These are phyloP conservation scores for Uria aalge DNA, from an alignment of 2,113 vertebrate species.

Conservation along the genomic window DNA sequence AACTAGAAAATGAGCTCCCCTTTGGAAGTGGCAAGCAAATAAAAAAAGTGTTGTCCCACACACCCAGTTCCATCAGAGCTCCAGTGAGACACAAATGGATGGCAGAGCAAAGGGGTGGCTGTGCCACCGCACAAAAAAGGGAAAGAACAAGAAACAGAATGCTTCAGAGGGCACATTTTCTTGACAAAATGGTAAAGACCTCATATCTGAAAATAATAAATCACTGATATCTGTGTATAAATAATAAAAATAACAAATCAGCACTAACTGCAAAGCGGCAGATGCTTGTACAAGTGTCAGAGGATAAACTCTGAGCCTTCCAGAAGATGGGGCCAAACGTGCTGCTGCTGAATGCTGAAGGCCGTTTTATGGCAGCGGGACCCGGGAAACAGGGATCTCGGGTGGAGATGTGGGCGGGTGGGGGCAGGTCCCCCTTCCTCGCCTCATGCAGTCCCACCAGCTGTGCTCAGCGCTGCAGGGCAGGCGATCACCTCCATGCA, in stretches of 20 bases:
- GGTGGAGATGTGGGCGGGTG: neutral
- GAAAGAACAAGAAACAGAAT: neutral
- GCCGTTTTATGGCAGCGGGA: neutral
- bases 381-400: fast-evolving
- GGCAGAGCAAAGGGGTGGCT: neutral
- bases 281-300: neutral
- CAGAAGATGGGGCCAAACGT: neutral
- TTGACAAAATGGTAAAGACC: neutral
- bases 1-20: neutral
- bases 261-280: neutral
- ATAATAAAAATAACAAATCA: neutral
- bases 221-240: neutral
- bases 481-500: neutral
- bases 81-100: neutral
- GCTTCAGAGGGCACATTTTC: neutral
- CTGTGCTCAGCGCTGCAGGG: neutral
- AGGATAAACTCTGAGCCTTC: neutral
- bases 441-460: fast-evolving
- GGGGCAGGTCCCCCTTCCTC: neutral
- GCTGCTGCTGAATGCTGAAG: neutral
- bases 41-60: neutral
- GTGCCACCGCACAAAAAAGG: neutral
- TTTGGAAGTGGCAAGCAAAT: neutral
- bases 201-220: neutral
- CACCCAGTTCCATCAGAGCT: neutral